Conservation (phyloP, 2,888 invertebrate genomes). For the Mimachlamys varia region DNA sequence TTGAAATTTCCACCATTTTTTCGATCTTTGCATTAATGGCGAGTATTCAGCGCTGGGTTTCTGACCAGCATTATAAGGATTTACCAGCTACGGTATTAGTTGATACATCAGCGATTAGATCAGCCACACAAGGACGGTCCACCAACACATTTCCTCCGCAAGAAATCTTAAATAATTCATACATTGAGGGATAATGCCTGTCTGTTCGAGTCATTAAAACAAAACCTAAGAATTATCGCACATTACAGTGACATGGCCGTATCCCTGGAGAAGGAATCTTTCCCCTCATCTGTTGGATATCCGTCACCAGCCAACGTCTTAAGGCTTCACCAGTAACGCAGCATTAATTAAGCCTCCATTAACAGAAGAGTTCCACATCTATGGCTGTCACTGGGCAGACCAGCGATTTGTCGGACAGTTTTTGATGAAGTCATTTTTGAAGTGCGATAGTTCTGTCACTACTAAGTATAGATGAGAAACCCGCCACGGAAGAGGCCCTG, state of each 20-base stretch:
- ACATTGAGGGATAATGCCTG: slow-evolving; percentile 15
- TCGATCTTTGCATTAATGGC: neutral
- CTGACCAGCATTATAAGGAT: neutral
- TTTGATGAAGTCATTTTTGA: slow-evolving; percentile 31
- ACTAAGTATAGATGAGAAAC: slow-evolving; percentile 7
- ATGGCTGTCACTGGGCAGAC: slow-evolving; percentile 26
- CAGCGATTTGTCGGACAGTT: slow-evolving; percentile 21
- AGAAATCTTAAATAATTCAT: slow-evolving; percentile 34
- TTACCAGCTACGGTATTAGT: slow-evolving; percentile 7
- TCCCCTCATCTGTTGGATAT: slow-evolving; percentile 24
- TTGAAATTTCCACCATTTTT: neutral
- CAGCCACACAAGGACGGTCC: slow-evolving; percentile 20
- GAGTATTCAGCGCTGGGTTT: neutral
- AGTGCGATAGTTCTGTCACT: slow-evolving; percentile 34
- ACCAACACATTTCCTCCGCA: neutral
- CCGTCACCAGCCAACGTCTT: slow-evolving; percentile 31
- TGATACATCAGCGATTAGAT: slow-evolving; percentile 20
- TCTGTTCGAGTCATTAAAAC: slow-evolving; percentile 14
- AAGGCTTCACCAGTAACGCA: slow-evolving; percentile 31
- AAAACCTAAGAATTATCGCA: slow-evolving; percentile 29
- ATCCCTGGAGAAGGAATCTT: slow-evolving; percentile 1
- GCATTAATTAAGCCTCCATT: slow-evolving; percentile 36
- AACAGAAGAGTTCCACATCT: slow-evolving; percentile 36
- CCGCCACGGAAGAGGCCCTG: neutral
- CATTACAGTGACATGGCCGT: slow-evolving; percentile 20